A percentile compares a stretch with the other conserved stretches of the same genome.
Evolutionary conservation across 2,113 vertebrate species (phyloP).

Genomic region (Nothobranchius furzeri): DNA sequence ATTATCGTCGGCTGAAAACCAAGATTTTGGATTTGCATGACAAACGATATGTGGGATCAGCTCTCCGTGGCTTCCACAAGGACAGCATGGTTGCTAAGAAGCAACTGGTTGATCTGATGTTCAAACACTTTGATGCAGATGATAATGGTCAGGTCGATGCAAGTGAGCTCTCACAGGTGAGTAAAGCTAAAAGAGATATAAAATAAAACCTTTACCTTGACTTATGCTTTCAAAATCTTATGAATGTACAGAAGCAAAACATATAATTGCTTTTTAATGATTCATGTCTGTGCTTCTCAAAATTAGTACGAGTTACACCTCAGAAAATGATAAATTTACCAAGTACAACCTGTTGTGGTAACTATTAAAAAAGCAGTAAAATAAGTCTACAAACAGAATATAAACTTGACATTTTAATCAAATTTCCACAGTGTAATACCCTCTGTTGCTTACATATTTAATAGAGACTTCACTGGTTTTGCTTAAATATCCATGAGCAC

Average conservation of each 20-base stretch:
- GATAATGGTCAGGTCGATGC: constrained; percentile 84
- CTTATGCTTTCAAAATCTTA: background rate
- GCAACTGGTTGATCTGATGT: constrained; percentile 89
- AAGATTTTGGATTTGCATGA: constrained; percentile 87
- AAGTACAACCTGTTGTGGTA: too few species aligned
- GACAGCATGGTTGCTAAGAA: constrained; percentile 85
- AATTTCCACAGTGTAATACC: too few species aligned
- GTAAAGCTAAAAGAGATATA: background rate
- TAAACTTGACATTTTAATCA: too few species aligned
- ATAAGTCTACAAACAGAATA: too few species aligned
- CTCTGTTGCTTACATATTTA: too few species aligned
- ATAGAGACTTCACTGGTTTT: too few species aligned
- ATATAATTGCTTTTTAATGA: background rate
- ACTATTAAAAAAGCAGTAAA: too few species aligned
- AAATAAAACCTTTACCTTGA: background rate
- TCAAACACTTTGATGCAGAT: constrained; percentile 90
- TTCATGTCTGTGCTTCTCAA: too few species aligned
- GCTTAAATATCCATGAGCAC: too few species aligned
- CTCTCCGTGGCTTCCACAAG: constrained; percentile 69
- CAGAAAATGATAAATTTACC: too few species aligned
- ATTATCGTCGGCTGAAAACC: constrained; percentile 88
- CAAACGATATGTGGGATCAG: constrained; percentile 76
- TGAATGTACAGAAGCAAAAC: background rate
- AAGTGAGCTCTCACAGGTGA: constrained; percentile 93
- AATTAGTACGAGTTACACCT: too few species aligned